Percentiles rank a stretch among this genome's conserved stretches.
These are phyloP conservation scores for Brachionus rotundiformis DNA, from an alignment of 1,140 invertebrate species.

Conservation along the genomic window DNA sequence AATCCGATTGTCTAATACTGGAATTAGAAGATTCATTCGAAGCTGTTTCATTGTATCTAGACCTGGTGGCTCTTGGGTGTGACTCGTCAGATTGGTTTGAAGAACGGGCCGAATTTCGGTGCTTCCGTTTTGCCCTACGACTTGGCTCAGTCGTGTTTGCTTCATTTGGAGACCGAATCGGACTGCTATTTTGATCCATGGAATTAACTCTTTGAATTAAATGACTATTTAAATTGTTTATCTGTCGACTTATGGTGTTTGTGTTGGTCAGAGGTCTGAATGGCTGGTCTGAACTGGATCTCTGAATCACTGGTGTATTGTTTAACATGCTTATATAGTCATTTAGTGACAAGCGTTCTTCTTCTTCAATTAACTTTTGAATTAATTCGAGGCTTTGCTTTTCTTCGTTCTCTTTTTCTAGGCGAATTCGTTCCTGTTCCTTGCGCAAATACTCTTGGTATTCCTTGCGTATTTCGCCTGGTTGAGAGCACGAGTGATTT, in stretches of 20 bases:
- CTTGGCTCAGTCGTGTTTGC: not conserved
- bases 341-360: conserved; percentile 10
- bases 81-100: not conserved
- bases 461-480: conserved; percentile 24
- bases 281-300: not conserved
- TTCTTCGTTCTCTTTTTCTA: conserved; percentile 37
- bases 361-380: conserved; percentile 20
- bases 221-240: conserved; percentile 24
- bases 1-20: not conserved
- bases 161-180: not conserved
- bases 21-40: not conserved
- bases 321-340: conserved; percentile 4
- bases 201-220: not conserved
- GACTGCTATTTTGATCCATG: not conserved
- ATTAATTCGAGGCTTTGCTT: conserved; percentile 15
- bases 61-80: not conserved
- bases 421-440: conserved; percentile 19
- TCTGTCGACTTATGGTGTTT: not conserved
- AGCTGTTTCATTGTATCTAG: not conserved
- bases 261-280: not conserved
- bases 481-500: not conserved
- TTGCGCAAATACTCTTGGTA: conserved; percentile 3
- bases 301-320: not conserved
- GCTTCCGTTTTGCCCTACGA: not conserved
- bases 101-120: not conserved